These are phyloP conservation scores for Choloepus hoffmanni DNA, from an alignment of 2,113 vertebrate genomes.

Conservation along the genomic window DNA sequence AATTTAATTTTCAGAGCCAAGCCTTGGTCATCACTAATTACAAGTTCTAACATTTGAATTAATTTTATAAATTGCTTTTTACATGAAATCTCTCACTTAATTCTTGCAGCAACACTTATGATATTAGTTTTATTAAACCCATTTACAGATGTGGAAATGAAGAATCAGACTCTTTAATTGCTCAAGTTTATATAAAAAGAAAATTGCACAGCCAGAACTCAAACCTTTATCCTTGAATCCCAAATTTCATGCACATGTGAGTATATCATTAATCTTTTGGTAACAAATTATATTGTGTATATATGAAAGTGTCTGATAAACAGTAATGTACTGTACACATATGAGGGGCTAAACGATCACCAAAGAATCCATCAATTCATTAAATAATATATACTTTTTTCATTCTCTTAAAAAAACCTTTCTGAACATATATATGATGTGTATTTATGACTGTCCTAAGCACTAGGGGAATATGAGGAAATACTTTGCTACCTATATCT, in stretches of 20 bases:
- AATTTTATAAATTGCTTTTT: neutral
- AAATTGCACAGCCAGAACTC: neutral
- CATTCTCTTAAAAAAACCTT: neutral
- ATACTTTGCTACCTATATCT: neutral
- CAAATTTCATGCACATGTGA: neutral
- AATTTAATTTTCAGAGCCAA: neutral
- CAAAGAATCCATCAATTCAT: neutral
- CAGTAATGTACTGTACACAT: neutral
- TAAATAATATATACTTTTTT: neutral
- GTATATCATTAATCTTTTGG: neutral
- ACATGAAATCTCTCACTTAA: neutral
- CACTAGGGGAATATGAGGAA: neutral
- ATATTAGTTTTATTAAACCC: neutral
- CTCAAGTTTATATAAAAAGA: neutral
- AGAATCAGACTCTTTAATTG: neutral
- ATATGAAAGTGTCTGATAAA: conserved; percentile 29
- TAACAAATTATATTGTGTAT: neutral
- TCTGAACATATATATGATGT: neutral
- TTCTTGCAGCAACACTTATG: neutral
- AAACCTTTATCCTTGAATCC: neutral
- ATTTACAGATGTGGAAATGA: neutral
- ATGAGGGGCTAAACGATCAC: neutral
- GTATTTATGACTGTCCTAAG: neutral
- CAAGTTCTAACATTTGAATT: neutral
- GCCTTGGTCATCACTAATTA: neutral